A percentile compares a stretch with the other conserved stretches of the same genome.
Evolutionary conservation across 2,797 vertebrate genomes (phyloP).

Genomic region (Enteromius unitaeniatus): DNA sequence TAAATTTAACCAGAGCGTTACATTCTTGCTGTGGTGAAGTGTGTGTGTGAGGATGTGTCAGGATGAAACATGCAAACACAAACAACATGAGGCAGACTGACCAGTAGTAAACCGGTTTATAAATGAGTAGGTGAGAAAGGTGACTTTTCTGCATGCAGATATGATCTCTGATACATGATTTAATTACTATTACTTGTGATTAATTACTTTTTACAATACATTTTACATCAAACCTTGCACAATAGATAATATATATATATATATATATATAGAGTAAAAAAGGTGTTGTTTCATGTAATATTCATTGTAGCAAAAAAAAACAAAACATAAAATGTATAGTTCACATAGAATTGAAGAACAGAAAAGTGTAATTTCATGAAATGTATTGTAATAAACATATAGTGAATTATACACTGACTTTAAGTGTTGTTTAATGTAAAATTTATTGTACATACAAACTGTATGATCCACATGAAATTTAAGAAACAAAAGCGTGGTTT

Average conservation of each 20-base stretch:
- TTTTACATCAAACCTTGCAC: background rate
- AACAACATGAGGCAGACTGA: background rate
- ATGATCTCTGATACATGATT: too few species aligned
- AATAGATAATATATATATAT: background rate
- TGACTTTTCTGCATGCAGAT: background rate
- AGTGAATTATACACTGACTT: too few species aligned
- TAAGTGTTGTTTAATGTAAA: too few species aligned
- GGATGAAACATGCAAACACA: slow-evolving; percentile 3
- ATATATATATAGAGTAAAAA: too few species aligned
- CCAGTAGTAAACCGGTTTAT: background rate
- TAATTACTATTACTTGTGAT: too few species aligned
- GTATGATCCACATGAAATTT: too few species aligned
- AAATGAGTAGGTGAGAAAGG: background rate
- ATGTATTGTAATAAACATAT: too few species aligned
- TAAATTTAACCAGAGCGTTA: background rate
- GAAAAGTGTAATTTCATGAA: too few species aligned
- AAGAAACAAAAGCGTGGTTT: background rate
- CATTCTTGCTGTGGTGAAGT: background rate
- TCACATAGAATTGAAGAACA: background rate
- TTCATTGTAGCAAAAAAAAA: background rate
- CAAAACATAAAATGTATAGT: background rate
- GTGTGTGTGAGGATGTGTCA: background rate
- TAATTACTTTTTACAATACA: too few species aligned
- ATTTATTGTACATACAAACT: too few species aligned
- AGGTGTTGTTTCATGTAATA: background rate